Conservation (phyloP, 2,113 vertebrate genomes). For the Hypocryptadius cinnamomeus region DNA sequence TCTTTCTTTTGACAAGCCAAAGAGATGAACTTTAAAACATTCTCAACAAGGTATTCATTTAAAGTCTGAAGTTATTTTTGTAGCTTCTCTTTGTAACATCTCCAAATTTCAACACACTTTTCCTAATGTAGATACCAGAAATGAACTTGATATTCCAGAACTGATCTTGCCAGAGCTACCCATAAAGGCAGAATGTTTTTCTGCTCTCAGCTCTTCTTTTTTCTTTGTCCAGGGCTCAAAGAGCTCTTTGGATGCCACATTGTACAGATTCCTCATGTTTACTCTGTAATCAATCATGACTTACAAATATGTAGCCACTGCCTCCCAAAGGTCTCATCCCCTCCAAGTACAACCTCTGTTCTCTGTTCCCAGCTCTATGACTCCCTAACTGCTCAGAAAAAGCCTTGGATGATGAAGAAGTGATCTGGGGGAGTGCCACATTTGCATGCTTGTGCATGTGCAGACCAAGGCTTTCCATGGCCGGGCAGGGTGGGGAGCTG, state of each 20-base stretch:
- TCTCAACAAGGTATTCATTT: not conserved
- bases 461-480: not conserved
- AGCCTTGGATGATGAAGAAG: not conserved
- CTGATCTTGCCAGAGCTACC: not conserved
- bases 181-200: not conserved
- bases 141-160: slow-evolving; percentile 3
- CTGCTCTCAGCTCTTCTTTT: not conserved
- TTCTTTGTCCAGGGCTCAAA: slow-evolving; percentile 9
- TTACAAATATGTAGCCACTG: not conserved
- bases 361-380: not conserved
- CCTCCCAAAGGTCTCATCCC: not conserved
- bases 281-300: slow-evolving; percentile 18
- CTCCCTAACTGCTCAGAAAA: not conserved
- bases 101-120: not conserved
- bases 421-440: not conserved
- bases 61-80: not conserved
- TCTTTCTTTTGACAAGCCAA: not conserved
- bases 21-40: not conserved
- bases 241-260: not conserved
- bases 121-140: slow-evolving; percentile 43
- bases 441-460: rapidly evolving
- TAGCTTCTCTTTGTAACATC: not conserved
- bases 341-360: not conserved
- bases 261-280: not conserved
- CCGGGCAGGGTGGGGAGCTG: not conserved